Percentiles rank a stretch among this genome's conserved stretches.
Evolutionary conservation across 2,797 vertebrate genomes (phyloP).

Genomic region (Periophthalmus magnuspinnatus): DNA sequence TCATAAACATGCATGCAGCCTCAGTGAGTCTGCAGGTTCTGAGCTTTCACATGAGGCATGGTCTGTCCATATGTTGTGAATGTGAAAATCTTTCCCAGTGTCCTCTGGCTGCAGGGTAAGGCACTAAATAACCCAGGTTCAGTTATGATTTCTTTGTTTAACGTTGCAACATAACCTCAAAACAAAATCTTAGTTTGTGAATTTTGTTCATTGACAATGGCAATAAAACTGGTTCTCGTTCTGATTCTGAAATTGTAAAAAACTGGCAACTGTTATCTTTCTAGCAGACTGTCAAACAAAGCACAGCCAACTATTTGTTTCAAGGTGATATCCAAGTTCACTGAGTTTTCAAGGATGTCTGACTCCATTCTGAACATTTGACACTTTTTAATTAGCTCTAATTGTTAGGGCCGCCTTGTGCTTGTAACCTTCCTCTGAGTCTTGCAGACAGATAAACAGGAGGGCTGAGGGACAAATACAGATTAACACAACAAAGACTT

Average conservation of each 20-base stretch:
- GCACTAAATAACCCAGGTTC: too few relatives aligned
- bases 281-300: not conserved
- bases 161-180: too few relatives aligned
- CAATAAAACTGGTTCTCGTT: too few relatives aligned
- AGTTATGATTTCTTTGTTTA: too few relatives aligned
- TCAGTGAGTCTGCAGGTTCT: too few relatives aligned
- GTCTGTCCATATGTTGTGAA: too few relatives aligned
- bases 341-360: not conserved
- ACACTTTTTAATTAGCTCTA: not conserved
- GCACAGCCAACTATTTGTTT: not conserved
- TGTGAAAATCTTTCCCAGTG: too few relatives aligned
- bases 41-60: too few relatives aligned
- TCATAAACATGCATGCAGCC: too few relatives aligned
- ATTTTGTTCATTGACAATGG: too few relatives aligned
- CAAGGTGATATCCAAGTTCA: not conserved
- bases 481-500: conserved; percentile 1
- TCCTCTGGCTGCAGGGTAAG: too few relatives aligned
- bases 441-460: conserved; percentile 3
- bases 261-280: not conserved
- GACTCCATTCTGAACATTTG: not conserved
- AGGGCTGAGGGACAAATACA: not conserved
- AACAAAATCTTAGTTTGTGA: too few relatives aligned
- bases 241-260: not conserved
- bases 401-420: not conserved
- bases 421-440: conserved; percentile 5